Evolutionary conservation across 2,797 vertebrate genomes (phyloP).

Genomic region (Nasua narica): DNA sequence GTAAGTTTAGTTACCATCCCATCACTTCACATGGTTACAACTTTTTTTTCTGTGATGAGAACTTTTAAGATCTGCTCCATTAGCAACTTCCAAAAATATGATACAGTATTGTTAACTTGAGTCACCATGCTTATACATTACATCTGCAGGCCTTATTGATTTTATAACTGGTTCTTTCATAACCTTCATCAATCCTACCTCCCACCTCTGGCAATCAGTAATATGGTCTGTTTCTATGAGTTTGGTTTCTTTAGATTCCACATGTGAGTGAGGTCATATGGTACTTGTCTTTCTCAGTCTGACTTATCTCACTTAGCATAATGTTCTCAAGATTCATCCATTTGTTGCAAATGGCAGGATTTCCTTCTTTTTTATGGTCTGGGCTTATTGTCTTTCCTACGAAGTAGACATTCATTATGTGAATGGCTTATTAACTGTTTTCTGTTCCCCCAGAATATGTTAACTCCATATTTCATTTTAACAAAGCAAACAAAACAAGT

Average conservation of each 20-base stretch:
- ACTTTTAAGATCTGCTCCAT: neutral
- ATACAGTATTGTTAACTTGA: neutral
- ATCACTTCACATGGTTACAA: neutral
- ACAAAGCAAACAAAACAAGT: neutral
- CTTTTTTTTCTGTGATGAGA: neutral
- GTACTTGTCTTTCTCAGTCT: neutral
- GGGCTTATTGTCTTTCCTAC: neutral
- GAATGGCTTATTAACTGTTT: neutral
- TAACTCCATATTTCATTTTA: neutral
- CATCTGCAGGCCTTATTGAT: neutral
- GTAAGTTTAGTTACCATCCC: neutral
- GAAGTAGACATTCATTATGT: neutral
- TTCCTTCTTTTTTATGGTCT: neutral
- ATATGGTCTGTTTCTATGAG: neutral
- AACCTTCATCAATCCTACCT: neutral
- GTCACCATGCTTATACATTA: neutral
- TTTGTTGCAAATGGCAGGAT: neutral
- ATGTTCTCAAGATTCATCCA: neutral
- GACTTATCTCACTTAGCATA: neutral
- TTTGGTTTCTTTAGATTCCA: neutral
- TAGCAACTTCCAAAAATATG: neutral
- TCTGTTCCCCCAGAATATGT: neutral
- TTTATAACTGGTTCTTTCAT: neutral
- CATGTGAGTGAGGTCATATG: neutral
- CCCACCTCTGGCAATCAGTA: neutral